Conservation (phyloP, 2,888 invertebrate genomes). For the Dermolepida albohirtum region DNA sequence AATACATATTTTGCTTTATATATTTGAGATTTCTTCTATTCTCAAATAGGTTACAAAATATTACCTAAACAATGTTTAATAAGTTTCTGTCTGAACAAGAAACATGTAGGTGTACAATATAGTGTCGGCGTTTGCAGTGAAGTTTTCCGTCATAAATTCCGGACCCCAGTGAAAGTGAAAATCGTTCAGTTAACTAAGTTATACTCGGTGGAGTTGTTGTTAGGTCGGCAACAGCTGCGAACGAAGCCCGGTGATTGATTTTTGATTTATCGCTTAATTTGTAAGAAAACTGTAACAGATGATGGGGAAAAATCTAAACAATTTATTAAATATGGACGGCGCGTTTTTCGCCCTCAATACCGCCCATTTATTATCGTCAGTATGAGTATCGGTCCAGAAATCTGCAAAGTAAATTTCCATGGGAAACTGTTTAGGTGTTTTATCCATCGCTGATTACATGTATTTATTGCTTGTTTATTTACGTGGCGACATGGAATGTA, state of each 20-base stretch:
- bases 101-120: too few relatives aligned
- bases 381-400: conserved; percentile 7
- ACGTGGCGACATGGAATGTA: too few relatives aligned
- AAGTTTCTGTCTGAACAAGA: too few relatives aligned
- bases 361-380: conserved; percentile 30
- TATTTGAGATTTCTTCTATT: too few relatives aligned
- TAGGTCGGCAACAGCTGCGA: conserved; percentile 39
- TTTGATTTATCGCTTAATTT: conserved; percentile 46
- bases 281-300: conserved; percentile 33
- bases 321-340: conserved; percentile 32
- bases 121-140: too few relatives aligned
- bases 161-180: conserved; percentile 25
- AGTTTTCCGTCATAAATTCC: too few relatives aligned
- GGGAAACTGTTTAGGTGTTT: too few relatives aligned
- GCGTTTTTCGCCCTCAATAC: conserved; percentile 1
- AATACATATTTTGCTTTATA: too few relatives aligned
- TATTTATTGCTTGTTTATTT: too few relatives aligned
- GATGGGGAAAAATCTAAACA: conserved; percentile 34
- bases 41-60: too few relatives aligned
- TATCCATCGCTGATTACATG: too few relatives aligned
- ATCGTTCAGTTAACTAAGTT: conserved; percentile 40
- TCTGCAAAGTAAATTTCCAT: too few relatives aligned
- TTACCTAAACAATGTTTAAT: conserved; percentile 38
- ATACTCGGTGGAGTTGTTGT: conserved; percentile 26
- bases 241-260: conserved; percentile 43